These are phyloP conservation scores for Eumacrocentrus americanus DNA, from an alignment of 2,888 invertebrate genomes.

Conservation along the genomic window DNA sequence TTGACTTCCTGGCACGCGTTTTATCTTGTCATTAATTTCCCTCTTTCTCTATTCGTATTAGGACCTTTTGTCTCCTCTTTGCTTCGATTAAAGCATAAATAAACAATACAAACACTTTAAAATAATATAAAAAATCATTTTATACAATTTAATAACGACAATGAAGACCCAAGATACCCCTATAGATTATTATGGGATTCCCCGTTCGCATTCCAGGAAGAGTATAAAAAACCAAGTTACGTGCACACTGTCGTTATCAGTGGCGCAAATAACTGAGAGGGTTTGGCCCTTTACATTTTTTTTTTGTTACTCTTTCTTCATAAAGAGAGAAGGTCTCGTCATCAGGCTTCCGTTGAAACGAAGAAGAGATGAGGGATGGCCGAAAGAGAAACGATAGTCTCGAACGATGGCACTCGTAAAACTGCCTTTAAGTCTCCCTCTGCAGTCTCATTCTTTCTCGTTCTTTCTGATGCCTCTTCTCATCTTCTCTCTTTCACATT, in stretches of 20 bases:
- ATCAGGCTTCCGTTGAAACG: conserved; percentile 29
- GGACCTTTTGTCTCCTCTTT: conserved; percentile 15
- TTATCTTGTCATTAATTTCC: conserved; percentile 41
- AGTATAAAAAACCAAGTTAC: conserved; percentile 25
- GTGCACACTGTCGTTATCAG: conserved; percentile 3
- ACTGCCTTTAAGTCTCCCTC: conserved; percentile 17
- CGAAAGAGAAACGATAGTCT: conserved; percentile 11
- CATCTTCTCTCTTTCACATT: conserved; percentile 26
- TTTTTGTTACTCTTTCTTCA: conserved; percentile 20
- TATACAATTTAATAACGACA: no score
- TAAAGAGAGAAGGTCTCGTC: conserved; percentile 6
- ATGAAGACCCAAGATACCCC: background rate
- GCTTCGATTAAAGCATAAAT: conserved; percentile 11
- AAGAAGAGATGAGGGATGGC: conserved; percentile 2
- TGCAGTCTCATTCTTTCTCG: conserved; percentile 24
- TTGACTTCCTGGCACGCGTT: conserved; percentile 60
- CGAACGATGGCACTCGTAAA: conserved; percentile 26
- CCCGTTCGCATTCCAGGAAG: conserved; percentile 5
- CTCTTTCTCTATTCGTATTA: conserved; percentile 14
- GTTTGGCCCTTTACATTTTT: conserved; percentile 1
- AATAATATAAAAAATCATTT: no score
- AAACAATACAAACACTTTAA: no score
- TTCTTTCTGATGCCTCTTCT: conserved; percentile 14
- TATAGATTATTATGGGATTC: background rate
- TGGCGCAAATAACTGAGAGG: conserved; percentile 9